phyloP scores from a whole-genome alignment of 2,797 vertebrate species.

The Brachyalestes nurse region DNA sequence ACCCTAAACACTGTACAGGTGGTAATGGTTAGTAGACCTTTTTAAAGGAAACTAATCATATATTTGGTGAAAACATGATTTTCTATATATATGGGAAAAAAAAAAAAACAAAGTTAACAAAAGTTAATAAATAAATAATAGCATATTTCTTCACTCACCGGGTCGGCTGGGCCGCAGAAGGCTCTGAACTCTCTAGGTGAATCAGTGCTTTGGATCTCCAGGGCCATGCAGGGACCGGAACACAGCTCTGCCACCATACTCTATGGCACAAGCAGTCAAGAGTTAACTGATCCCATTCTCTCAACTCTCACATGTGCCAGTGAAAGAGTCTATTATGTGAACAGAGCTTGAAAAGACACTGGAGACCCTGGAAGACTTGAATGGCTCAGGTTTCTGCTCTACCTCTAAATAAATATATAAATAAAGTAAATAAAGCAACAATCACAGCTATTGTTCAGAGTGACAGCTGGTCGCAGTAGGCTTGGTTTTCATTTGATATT shows the following conservation, averaged over 20 bases:
- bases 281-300: conserved; percentile 41
- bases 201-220: conserved; percentile 84
- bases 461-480: conserved; percentile 26
- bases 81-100: not conserved
- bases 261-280: conserved; percentile 70
- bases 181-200: conserved; percentile 85
- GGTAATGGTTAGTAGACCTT: not conserved
- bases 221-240: conserved; percentile 89
- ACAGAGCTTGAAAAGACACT: conserved; percentile 56
- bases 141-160: conserved; percentile 82
- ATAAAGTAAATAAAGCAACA: conserved; percentile 57
- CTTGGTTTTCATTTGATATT: conserved; percentile 47
- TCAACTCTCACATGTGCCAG: conserved; percentile 37
- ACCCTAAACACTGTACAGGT: not conserved
- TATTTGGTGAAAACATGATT: not conserved
- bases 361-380: conserved; percentile 46
- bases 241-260: conserved; percentile 90
- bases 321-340: conserved; percentile 61
- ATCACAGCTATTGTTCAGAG: conserved; percentile 51
- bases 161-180: conserved; percentile 92
- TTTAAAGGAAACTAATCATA: no score
- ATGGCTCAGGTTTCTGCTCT: conserved; percentile 53
- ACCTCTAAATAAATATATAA: conserved; percentile 50
- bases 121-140: not conserved
- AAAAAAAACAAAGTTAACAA: no score